phyloP scores from a whole-genome alignment of 2,113 vertebrate species.

The Paracyprichromis sp. region DNA sequence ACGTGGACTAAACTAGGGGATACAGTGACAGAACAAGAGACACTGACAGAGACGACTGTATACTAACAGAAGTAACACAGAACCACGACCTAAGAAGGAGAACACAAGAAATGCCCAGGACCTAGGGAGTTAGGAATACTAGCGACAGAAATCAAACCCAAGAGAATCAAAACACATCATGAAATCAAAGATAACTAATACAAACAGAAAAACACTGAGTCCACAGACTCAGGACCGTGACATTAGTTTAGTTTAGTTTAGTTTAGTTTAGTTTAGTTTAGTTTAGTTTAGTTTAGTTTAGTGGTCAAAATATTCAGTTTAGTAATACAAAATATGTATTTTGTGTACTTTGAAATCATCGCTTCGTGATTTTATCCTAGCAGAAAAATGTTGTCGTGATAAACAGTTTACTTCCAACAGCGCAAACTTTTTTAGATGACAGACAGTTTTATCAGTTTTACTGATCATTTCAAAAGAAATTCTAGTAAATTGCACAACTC shows the following conservation, averaged over 20 bases:
- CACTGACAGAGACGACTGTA: no score
- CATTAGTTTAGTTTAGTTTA: background rate
- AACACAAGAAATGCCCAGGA: no score
- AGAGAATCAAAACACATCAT: no score
- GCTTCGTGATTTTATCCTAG: fast-evolving
- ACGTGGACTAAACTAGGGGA: no score
- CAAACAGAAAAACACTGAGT: no score
- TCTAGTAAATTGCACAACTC: background rate
- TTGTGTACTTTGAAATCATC: background rate
- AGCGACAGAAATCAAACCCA: no score
- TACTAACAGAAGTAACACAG: no score
- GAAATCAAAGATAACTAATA: no score
- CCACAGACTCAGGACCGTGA: no score
- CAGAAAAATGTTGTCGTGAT: background rate
- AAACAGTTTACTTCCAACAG: background rate
- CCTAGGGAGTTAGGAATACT: no score
- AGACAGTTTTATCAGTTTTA: background rate
- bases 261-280: background rate
- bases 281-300: background rate
- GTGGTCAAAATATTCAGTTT: background rate
- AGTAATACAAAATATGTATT: background rate
- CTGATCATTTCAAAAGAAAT: background rate
- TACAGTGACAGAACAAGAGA: no score
- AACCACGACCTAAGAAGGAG: no score
- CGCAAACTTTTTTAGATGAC: fast-evolving